Percentiles rank a stretch among this genome's conserved stretches.
phyloP scores from a whole-genome alignment of 2,888 invertebrate genomes.

The Sphinx pinastri region DNA sequence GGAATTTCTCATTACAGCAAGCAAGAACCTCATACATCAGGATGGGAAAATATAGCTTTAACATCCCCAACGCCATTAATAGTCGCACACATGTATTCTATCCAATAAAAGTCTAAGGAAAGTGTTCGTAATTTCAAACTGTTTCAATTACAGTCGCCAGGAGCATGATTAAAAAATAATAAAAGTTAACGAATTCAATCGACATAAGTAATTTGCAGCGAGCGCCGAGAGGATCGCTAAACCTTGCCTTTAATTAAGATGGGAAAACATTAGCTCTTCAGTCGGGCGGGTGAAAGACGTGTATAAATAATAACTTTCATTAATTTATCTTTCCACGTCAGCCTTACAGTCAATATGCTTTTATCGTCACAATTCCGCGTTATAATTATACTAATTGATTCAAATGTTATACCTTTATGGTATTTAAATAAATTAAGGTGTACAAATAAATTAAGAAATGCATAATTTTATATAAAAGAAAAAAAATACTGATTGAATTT shows the following conservation, averaged over 20 bases:
- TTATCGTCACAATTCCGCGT: neutral
- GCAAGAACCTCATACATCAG: conserved; percentile 78
- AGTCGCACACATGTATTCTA: conserved; percentile 57
- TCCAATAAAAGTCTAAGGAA: conserved; percentile 46
- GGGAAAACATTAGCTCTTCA: conserved; percentile 47
- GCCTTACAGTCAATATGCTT: neutral
- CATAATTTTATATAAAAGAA: too few species aligned
- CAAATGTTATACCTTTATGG: too few species aligned
- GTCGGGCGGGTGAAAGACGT: conserved; percentile 5
- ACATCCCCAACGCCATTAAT: conserved; percentile 72
- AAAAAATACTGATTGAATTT: too few species aligned
- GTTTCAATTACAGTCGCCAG: conserved; percentile 43
- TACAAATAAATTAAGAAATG: too few species aligned
- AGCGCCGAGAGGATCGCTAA: conserved; percentile 47
- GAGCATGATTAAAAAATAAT: conserved; percentile 56
- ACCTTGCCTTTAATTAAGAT: conserved; percentile 61
- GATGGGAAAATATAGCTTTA: conserved; percentile 78
- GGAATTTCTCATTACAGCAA: conserved; percentile 81
- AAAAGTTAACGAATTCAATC: conserved; percentile 54
- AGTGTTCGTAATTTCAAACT: conserved; percentile 36
- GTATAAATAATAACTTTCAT: conserved; percentile 23
- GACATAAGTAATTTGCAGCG: conserved; percentile 54
- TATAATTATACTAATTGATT: neutral
- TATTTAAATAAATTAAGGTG: neutral
- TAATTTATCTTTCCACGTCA: conserved; percentile 24